A percentile compares a stretch with the other conserved stretches of the same genome.
These are phyloP conservation scores for Clinocottus analis DNA, from an alignment of 2,113 vertebrate genomes.

Conservation along the genomic window DNA sequence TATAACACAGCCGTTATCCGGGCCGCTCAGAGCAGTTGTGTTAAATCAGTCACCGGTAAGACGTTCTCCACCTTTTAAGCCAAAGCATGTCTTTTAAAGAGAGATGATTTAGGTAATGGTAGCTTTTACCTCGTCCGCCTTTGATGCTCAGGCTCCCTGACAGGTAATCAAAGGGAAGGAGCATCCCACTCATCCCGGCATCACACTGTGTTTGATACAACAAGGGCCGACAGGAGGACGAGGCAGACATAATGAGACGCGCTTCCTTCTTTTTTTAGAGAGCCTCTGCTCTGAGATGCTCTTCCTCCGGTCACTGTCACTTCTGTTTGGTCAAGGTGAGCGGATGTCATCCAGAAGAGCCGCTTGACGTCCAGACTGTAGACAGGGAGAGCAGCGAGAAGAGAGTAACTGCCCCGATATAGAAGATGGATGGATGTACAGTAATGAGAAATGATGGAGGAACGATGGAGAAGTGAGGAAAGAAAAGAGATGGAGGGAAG, in stretches of 20 bases:
- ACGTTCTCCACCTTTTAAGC: slow-evolving; percentile 52
- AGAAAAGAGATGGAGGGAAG: slow-evolving; percentile 32
- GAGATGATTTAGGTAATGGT: slow-evolving; percentile 64
- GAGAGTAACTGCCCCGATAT: slow-evolving; percentile 20
- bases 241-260: slow-evolving; percentile 60
- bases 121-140: slow-evolving; percentile 64
- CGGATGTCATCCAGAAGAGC: slow-evolving; percentile 7
- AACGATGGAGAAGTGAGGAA: slow-evolving; percentile 36
- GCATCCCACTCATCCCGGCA: slow-evolving; percentile 59
- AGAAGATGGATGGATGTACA: slow-evolving; percentile 18
- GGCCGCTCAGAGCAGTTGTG: slow-evolving; percentile 23
- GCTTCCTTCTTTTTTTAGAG: slow-evolving; percentile 44
- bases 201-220: slow-evolving; percentile 64
- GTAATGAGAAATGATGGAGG: slow-evolving; percentile 45
- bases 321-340: slow-evolving; percentile 41
- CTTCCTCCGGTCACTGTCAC: slow-evolving; percentile 6
- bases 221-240: slow-evolving; percentile 59
- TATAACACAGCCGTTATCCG: slow-evolving; percentile 34
- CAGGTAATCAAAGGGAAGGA: slow-evolving; percentile 73
- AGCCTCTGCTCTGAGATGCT: slow-evolving; percentile 30
- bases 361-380: neutral
- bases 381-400: neutral
- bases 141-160: slow-evolving; percentile 60
- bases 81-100: slow-evolving; percentile 55
- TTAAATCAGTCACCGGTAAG: slow-evolving; percentile 42